Percentiles rank a stretch among this genome's conserved stretches.
These are phyloP conservation scores for Leptura quadrifasciata DNA, from an alignment of 2,888 invertebrate species.

Conservation along the genomic window DNA sequence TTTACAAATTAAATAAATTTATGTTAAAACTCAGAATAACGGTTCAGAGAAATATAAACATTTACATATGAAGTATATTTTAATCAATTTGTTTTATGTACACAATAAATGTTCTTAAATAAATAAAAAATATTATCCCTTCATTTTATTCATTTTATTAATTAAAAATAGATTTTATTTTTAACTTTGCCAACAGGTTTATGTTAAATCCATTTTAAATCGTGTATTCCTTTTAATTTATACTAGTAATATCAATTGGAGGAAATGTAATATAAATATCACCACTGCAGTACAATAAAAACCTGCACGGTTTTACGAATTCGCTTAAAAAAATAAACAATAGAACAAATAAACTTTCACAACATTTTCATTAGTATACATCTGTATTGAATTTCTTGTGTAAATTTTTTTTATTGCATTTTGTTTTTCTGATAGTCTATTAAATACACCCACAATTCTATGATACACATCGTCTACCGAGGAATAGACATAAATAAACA, in stretches of 20 bases:
- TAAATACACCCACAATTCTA: not conserved
- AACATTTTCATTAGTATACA: not conserved
- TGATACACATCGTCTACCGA: not conserved
- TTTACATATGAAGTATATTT: constrained; percentile 9
- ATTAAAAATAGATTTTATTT: constrained; percentile 4
- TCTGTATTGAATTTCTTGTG: constrained; percentile 13
- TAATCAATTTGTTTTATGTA: constrained; percentile 1
- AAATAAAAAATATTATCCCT: constrained; percentile 22
- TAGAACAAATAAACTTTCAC: constrained; percentile 12
- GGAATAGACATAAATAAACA: not conserved
- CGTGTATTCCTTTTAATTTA: constrained; percentile 21
- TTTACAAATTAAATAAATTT: constrained; percentile 13
- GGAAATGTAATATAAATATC: constrained; percentile 27
- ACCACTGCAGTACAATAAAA: constrained; percentile 29
- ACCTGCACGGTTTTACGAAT: constrained; percentile 22
- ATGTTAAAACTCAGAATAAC: constrained; percentile 5
- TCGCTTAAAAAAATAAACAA: constrained; percentile 25
- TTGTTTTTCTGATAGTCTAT: constrained; percentile 19
- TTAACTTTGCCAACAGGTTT: not conserved
- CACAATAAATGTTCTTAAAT: not conserved
- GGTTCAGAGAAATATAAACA: constrained; percentile 1
- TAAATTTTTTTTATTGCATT: constrained; percentile 4
- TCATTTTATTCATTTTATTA: constrained; percentile 22
- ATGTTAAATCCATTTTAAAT: not conserved
- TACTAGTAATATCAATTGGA: constrained; percentile 5